Base-by-base conservation (phyloP, 1,140 invertebrate species). In the Euschistus heros region DNA sequence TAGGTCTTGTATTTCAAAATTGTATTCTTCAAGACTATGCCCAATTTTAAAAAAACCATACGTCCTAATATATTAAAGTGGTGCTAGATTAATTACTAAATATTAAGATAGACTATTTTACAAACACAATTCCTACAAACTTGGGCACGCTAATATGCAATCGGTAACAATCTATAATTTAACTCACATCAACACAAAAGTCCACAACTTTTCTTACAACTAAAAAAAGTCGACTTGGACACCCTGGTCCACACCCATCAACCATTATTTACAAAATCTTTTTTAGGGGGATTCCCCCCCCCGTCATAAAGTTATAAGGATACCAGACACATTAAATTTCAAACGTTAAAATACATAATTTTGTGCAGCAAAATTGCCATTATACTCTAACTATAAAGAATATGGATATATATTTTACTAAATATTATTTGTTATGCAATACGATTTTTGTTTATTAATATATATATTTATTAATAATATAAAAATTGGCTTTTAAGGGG, bases 391-490 rank as follows among this genome's bases (percentile, higher is more conserved):
- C 26, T 57, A 57, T 26, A 57, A 57, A 26, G 54, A 57, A n/a
- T n/a, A 10, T 26, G 54, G 54, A 20, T 57, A 57, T 57, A 52
- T 18, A 52, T 18, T 17, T 52, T n/a, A n/a, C 13, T 52, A 52
- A 13, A 17, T 18, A 57, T 8, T 57, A 24, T 57, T 10, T 37
- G 13, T n/a, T 37, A 37, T 37, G 33, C 13, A n/a, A n/a, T n/a
- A 37, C 13, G n/a, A 37, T 37, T 37, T 30, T 37, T 37, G 33
- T 37, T 10, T 57, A 57, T 57, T 24, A 24, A 24, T 57, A 24
- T 57, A n/a, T n/a, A 57, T 57, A 26, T 57, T 57, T 57, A 57
- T 57, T 37, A 37, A 37, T 37, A 37, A 57, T 57, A 57, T 57
- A n/a, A 57, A 57, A 57, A 57, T 24, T 24, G 54, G 24, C n/a